Conservation (phyloP, 2,888 invertebrate species). For the Synanthedon tipuliformis region DNA sequence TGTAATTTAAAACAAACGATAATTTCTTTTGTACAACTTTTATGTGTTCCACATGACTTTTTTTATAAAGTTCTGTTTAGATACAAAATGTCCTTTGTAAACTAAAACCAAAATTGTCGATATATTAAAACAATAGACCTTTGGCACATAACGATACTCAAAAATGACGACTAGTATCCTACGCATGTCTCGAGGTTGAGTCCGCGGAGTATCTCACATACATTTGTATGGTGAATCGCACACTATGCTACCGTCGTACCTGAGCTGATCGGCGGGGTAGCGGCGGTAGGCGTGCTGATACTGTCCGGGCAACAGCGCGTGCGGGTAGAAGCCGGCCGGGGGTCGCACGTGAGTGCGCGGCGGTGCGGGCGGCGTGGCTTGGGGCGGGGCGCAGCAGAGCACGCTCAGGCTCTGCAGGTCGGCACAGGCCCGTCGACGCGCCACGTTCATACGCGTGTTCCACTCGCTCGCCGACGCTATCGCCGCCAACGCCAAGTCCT, state of each 20-base stretch:
- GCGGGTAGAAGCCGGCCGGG: conserved; percentile 81
- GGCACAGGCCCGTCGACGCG: conserved; percentile 82
- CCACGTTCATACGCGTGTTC: conserved; percentile 87
- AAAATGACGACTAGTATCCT: too few species aligned
- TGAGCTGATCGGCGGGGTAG: conserved; percentile 85
- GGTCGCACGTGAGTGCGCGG: conserved; percentile 41
- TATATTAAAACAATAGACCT: too few species aligned
- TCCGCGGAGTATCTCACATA: too few species aligned
- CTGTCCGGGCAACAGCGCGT: conserved; percentile 96
- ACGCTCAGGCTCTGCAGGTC: conserved; percentile 93
- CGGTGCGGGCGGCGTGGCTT: conserved; percentile 15
- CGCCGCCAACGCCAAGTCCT: conserved; percentile 84
- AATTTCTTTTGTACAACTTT: too few species aligned
- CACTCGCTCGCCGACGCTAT: conserved; percentile 88
- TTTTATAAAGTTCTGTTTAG: too few species aligned
- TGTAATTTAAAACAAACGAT: too few species aligned
- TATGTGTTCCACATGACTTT: too few species aligned
- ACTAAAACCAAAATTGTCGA: too few species aligned
- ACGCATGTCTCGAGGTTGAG: too few species aligned
- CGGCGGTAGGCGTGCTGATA: conserved; percentile 86
- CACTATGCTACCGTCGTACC: conserved; percentile 16
- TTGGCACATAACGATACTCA: not conserved
- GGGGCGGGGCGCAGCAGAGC: conserved; percentile 60
- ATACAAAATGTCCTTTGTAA: too few species aligned
- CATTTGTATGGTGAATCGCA: too few species aligned